Conservation (phyloP, 2,113 vertebrate genomes). For the Cryptoleucopteryx plumbea region DNA sequence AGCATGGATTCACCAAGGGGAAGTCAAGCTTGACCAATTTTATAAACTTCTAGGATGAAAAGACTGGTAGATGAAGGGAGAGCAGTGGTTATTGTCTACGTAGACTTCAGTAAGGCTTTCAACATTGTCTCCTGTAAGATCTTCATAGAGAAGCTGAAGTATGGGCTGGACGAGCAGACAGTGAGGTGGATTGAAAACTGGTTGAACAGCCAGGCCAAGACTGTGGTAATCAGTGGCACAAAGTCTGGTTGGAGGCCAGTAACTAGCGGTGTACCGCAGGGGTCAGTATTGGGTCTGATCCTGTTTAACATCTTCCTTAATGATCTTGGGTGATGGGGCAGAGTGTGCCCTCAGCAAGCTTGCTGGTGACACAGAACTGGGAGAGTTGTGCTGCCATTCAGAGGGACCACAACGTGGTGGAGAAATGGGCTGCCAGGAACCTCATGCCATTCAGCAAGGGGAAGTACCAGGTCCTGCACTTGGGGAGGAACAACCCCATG, state of each 20-base stretch:
- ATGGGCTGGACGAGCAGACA: not conserved
- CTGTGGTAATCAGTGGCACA: not conserved
- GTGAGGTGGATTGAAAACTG: not conserved
- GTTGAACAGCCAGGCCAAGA: not conserved
- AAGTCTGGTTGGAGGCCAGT: not conserved
- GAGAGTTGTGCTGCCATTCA: not conserved
- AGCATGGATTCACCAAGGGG: not conserved
- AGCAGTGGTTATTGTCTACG: not conserved
- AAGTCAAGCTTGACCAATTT: not conserved
- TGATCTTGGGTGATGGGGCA: not conserved
- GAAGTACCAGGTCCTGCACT: not conserved
- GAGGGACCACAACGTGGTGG: not conserved
- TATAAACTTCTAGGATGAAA: not conserved
- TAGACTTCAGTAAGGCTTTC: not conserved
- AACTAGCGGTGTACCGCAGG: fast-evolving
- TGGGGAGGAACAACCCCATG: not conserved
- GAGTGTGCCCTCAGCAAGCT: not conserved
- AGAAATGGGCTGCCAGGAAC: not conserved
- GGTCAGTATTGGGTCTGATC: not conserved
- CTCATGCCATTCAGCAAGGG: not conserved
- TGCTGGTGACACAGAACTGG: not conserved
- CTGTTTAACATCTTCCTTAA: not conserved
- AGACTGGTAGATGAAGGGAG: not conserved
- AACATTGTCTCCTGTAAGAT: not conserved
- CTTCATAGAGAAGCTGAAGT: not conserved